Percentiles rank a stretch among this genome's conserved stretches.
phyloP scores from a whole-genome alignment of 2,888 invertebrate genomes.

The Andrena chrysosceles region DNA sequence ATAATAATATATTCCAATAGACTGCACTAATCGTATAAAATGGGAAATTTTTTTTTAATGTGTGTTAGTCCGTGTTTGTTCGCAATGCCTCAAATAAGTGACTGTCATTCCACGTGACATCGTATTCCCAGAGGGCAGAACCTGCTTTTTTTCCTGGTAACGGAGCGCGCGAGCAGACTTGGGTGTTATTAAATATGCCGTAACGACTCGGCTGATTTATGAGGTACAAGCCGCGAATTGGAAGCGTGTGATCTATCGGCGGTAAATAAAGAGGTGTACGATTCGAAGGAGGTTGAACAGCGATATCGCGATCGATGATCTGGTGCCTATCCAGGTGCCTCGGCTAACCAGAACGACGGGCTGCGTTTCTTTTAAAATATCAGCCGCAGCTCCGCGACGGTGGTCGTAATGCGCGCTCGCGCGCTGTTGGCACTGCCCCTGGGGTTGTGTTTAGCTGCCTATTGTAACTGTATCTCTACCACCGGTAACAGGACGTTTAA shows the following conservation, averaged over 20 bases:
- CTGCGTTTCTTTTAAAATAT: slow-evolving; percentile 48
- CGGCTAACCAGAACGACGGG: slow-evolving; percentile 51
- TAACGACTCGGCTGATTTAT: slow-evolving; percentile 56
- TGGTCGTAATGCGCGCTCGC: slow-evolving; percentile 42
- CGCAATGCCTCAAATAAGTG: background rate
- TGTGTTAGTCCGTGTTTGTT: too few relatives aligned
- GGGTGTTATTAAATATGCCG: slow-evolving; percentile 58
- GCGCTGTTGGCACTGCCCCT: slow-evolving; percentile 38
- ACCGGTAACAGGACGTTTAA: slow-evolving; percentile 58
- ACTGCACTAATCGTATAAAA: too few relatives aligned
- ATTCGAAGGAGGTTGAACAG: slow-evolving; percentile 53
- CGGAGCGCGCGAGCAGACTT: background rate
- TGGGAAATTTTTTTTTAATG: too few relatives aligned
- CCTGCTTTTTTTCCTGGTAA: background rate
- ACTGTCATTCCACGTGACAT: slow-evolving; percentile 5
- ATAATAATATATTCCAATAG: too few relatives aligned
- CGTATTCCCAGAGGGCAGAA: slow-evolving; percentile 13
- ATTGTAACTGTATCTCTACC: slow-evolving; percentile 50
- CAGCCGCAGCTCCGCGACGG: slow-evolving; percentile 21
- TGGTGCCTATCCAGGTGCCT: slow-evolving; percentile 55
- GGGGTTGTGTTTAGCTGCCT: slow-evolving; percentile 40
- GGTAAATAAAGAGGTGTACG: slow-evolving; percentile 65
- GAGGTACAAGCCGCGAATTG: slow-evolving; percentile 60
- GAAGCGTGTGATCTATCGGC: slow-evolving; percentile 64
- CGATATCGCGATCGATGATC: slow-evolving; percentile 66